phyloP scores from a whole-genome alignment of 2,888 invertebrate genomes.

The Rhyacophila evoluta region DNA sequence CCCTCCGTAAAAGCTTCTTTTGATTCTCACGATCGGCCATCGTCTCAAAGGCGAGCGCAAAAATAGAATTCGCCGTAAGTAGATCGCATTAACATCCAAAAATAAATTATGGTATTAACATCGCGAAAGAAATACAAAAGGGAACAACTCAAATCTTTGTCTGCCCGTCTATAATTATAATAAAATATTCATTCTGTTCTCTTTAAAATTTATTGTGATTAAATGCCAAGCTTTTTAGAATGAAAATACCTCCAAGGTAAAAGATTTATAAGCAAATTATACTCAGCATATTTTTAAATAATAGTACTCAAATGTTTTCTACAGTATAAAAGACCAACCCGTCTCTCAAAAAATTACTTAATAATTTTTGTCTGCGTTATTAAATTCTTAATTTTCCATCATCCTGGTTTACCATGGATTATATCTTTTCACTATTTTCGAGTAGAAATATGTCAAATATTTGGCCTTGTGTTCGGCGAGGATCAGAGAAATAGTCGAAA shows the following conservation, averaged over 20 bases:
- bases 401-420: no score
- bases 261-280: no score
- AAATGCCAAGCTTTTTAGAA: background rate
- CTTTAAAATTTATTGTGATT: background rate
- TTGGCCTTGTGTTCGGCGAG: no score
- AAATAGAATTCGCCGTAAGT: background rate
- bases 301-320: no score
- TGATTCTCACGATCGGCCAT: background rate
- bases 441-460: no score
- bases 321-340: no score
- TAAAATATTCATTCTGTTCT: background rate
- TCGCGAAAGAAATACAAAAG: background rate
- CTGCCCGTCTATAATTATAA: background rate
- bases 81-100: background rate
- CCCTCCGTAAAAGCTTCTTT: background rate
- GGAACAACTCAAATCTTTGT: background rate
- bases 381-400: no score
- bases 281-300: no score
- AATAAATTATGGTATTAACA: background rate
- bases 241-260: background rate
- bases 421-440: no score
- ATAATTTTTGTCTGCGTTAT: no score
- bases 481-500: no score
- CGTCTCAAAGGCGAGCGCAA: background rate
- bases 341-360: no score